Conservation (phyloP, 2,797 vertebrate genomes). For the Mareca penelope region DNA sequence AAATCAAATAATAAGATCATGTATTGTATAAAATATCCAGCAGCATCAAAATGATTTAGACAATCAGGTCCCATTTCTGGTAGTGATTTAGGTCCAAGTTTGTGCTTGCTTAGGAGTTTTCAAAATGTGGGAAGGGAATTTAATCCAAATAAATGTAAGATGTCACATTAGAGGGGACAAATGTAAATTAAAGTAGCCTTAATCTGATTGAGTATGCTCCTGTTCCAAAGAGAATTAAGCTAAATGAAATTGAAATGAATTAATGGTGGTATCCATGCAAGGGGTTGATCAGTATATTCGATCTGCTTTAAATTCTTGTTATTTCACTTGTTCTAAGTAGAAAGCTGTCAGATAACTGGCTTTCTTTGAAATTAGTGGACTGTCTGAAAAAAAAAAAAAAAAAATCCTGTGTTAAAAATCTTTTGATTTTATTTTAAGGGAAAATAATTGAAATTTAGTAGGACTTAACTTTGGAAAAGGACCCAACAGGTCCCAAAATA, state of each 20-base stretch:
- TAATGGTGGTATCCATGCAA: not conserved
- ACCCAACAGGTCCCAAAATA: not conserved
- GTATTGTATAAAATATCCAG: not conserved
- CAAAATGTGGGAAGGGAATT: not conserved
- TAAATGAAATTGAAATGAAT: slow-evolving; percentile 16
- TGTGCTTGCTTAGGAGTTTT: not conserved
- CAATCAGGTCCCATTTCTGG: not conserved
- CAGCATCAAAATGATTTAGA: not conserved
- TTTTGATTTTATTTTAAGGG: not conserved
- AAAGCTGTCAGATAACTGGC: not conserved
- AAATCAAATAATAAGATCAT: not conserved
- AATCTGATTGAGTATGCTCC: not conserved
- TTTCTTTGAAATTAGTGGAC: not conserved
- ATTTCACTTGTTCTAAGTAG: not conserved
- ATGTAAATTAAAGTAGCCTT: slow-evolving; percentile 15
- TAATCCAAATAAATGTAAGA: not conserved
- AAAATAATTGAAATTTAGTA: not conserved
- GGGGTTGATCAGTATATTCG: not conserved
- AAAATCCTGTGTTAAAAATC: not conserved
- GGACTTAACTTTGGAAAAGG: not conserved
- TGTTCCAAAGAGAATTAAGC: not conserved
- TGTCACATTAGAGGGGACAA: not conserved
- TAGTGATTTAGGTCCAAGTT: not conserved
- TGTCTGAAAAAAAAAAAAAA: not conserved
- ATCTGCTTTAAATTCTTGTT: slow-evolving; percentile 33